phyloP scores from a whole-genome alignment of 2,797 vertebrate species.

The Echiichthys vipera region DNA sequence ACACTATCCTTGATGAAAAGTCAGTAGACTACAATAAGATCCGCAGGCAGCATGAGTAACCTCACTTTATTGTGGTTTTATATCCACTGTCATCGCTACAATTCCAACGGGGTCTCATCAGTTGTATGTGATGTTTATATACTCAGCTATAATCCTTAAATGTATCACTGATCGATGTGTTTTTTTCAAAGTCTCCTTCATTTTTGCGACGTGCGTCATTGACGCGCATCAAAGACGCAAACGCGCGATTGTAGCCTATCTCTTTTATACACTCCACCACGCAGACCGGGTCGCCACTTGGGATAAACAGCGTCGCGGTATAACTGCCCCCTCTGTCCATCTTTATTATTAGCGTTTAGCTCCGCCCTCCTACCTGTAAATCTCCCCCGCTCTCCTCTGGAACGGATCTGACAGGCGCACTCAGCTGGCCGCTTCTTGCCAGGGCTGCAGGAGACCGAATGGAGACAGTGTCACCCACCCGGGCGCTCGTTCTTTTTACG shows the following conservation, averaged over 20 bases:
- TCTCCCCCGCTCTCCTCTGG: constrained; percentile 72
- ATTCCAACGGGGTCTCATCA: constrained; percentile 5
- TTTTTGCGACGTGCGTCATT: constrained; percentile 69
- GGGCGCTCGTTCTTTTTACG: constrained; percentile 61
- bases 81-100: neutral
- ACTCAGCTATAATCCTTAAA: neutral
- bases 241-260: constrained; percentile 47
- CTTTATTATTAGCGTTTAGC: constrained; percentile 79
- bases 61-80: constrained; percentile 15
- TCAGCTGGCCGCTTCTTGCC: constrained; percentile 75
- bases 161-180: constrained; percentile 36
- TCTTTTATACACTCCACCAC: constrained; percentile 31
- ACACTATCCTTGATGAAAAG: constrained; percentile 64
- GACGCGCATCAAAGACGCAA: constrained; percentile 60
- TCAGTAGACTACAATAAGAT: neutral
- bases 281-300: constrained; percentile 35
- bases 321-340: constrained; percentile 66
- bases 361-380: constrained; percentile 86
- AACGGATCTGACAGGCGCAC: constrained; percentile 78
- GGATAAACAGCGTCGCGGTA: constrained; percentile 45
- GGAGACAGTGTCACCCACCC: constrained; percentile 70
- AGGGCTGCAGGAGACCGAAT: constrained; percentile 74
- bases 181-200: constrained; percentile 17
- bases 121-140: neutral
- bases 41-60: neutral